A percentile compares a stretch with the other conserved stretches of the same genome.
Conservation (phyloP, 2,888 invertebrate species). For the Plagodis pulveraria region DNA sequence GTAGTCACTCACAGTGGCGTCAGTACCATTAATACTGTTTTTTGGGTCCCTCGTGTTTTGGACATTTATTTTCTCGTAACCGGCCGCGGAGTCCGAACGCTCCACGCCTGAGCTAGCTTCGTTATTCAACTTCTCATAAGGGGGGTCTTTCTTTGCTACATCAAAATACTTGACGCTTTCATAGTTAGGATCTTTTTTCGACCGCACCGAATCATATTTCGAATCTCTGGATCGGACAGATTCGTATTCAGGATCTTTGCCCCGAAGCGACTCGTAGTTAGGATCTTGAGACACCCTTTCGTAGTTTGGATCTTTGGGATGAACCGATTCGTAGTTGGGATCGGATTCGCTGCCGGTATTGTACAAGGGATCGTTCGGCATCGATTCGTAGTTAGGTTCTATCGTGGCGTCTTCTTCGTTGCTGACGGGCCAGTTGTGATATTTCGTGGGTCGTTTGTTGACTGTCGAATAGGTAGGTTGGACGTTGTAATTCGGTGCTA, state of each 20-base stretch:
- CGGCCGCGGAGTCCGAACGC: constrained; percentile 72
- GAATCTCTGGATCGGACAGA: constrained; percentile 82
- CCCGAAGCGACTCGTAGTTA: constrained; percentile 88
- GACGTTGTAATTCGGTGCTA: constrained; percentile 71
- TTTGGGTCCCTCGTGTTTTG: constrained; percentile 62
- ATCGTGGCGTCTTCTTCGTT: constrained; percentile 82
- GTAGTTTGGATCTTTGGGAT: constrained; percentile 88
- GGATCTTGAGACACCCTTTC: constrained; percentile 89
- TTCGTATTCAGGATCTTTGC: constrained; percentile 87
- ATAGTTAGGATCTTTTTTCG: constrained; percentile 90
- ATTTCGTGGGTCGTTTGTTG: constrained; percentile 80
- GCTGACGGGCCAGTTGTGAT: constrained; percentile 82
- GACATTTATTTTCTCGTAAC: constrained; percentile 75
- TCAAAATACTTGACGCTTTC: constrained; percentile 92
- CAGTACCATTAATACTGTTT: constrained; percentile 74
- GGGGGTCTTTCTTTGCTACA: constrained; percentile 85
- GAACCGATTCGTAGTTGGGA: constrained; percentile 89
- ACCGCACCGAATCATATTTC: constrained; percentile 89
- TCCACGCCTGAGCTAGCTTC: constrained; percentile 59
- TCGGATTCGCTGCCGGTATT: constrained; percentile 90
- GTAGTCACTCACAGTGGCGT: constrained; percentile 74
- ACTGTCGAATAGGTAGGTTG: constrained; percentile 84
- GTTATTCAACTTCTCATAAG: constrained; percentile 86
- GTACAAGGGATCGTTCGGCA: constrained; percentile 87
- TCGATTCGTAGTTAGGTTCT: constrained; percentile 92